Base-by-base conservation (phyloP, 2,113 vertebrate genomes). In the Zeus faber region DNA sequence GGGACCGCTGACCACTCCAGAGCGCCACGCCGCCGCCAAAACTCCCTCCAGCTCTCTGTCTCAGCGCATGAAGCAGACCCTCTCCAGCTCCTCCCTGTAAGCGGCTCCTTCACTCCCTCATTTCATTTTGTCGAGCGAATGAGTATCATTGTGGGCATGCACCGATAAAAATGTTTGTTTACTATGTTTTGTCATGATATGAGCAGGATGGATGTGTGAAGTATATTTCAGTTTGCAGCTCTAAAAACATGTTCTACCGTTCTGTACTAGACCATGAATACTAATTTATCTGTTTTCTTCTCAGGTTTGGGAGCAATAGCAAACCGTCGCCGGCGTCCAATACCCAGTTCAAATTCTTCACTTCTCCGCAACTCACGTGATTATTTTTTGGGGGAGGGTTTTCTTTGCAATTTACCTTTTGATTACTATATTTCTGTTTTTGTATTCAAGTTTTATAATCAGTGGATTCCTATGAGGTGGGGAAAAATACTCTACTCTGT, bases 1-100 rank as follows among this genome's bases (percentile, higher is more conserved):
- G 60, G 95, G 94, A 3, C 94, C 95, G 1, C 82, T 97, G 67
- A 96, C 93, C 2, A 97, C 95, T 39, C 95, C 95, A 0, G 95
- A 98, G 31, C 93, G 91, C 35, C 93, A 96, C 56, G 62, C 62
- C 77, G 83, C 96, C 79, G 65, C 71, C 50, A 98, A 96, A 85
- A 97, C 93, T 0, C 91, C 93, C 0, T 95, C 93, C 0, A 92
- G 92, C 70, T 98, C 95, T 0, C 77, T 98, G 70, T 94, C 95
- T 1, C 91, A 96, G 78, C 89, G 88, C 58, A 88, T 98, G 60
- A 89, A 79, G 26, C 93, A 93, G 27, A 95, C 93, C 41, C 82
- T 98, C 65, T 88, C 87, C 83, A 93, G 69, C 70, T 94, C 93
- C 17, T 92, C 92, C 46, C 86, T 84, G 95, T 97, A 79, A 88